Conservation (phyloP, 2,113 vertebrate genomes). For the Oncorhynchus gorbuscha region DNA sequence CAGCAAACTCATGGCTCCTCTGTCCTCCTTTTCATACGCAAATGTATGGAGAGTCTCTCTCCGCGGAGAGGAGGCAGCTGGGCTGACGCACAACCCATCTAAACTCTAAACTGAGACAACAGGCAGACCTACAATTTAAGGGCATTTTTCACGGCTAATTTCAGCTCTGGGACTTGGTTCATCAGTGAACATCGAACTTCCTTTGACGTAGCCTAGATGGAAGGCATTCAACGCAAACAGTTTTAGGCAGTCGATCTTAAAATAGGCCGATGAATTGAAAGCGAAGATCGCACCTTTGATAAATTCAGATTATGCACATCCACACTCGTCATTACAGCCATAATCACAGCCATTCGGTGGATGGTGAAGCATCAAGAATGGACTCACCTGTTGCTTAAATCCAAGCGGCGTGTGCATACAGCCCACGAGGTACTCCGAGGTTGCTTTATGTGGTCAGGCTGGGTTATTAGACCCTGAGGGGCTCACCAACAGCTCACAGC, state of each 20-base stretch:
- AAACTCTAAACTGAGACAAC: conserved; percentile 43
- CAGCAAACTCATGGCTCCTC: not conserved
- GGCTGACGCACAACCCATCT: conserved; percentile 22
- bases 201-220: too few relatives aligned
- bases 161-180: too few relatives aligned
- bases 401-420: conserved; percentile 9
- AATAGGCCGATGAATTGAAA: too few relatives aligned
- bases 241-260: too few relatives aligned
- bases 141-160: not conserved
- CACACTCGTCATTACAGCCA: too few relatives aligned
- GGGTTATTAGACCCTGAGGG: conserved; percentile 36
- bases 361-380: not conserved
- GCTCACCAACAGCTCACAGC: conserved; percentile 14
- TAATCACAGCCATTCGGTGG: too few relatives aligned
- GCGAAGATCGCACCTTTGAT: too few relatives aligned
- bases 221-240: too few relatives aligned
- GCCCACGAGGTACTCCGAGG: conserved; percentile 4
- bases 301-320: too few relatives aligned
- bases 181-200: too few relatives aligned
- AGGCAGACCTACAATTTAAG: conserved; percentile 6
- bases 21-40: conserved; percentile 15
- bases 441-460: conserved; percentile 31
- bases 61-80: not conserved
- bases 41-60: not conserved
- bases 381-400: conserved; percentile 50